A percentile compares a stretch with the other conserved stretches of the same genome.
These are phyloP conservation scores for Daktulosphaira vitifoliae DNA, from an alignment of 1,140 invertebrate species.

Conservation along the genomic window DNA sequence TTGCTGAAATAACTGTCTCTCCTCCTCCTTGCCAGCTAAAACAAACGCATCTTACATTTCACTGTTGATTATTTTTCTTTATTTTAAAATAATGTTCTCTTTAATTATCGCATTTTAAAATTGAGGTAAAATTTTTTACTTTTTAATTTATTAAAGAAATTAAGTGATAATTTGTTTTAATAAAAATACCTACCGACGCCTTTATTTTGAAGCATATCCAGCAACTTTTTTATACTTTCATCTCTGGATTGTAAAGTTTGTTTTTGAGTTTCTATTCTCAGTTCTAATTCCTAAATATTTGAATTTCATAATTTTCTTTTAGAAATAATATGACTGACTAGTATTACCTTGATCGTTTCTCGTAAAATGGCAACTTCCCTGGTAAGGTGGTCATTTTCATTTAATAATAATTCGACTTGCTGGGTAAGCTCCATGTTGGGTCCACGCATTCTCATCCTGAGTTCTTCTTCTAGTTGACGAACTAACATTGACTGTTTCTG, in stretches of 20 bases:
- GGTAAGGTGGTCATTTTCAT: slow-evolving; percentile 89
- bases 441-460: slow-evolving; percentile 71
- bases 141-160: no score
- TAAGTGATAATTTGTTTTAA: no score
- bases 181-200: slow-evolving; percentile 73
- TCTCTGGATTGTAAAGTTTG: slow-evolving; percentile 91
- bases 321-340: neutral
- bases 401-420: slow-evolving; percentile 83
- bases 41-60: slow-evolving; percentile 35
- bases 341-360: slow-evolving; percentile 81
- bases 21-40: slow-evolving; percentile 84
- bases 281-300: slow-evolving; percentile 69
- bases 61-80: slow-evolving; percentile 1
- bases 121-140: neutral
- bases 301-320: neutral
- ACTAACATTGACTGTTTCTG: slow-evolving; percentile 96
- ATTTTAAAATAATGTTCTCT: neutral
- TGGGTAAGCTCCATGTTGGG: slow-evolving; percentile 82
- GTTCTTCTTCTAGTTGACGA: slow-evolving; percentile 84
- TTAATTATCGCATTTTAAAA: neutral
- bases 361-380: slow-evolving; percentile 90
- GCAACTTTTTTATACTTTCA: slow-evolving; percentile 95
- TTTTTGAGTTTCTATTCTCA: slow-evolving; percentile 95
- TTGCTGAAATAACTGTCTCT: slow-evolving; percentile 89
- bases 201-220: slow-evolving; percentile 97